These are phyloP conservation scores for Scaptomyza pallida DNA, from an alignment of 1,140 invertebrate species.

Conservation along the genomic window DNA sequence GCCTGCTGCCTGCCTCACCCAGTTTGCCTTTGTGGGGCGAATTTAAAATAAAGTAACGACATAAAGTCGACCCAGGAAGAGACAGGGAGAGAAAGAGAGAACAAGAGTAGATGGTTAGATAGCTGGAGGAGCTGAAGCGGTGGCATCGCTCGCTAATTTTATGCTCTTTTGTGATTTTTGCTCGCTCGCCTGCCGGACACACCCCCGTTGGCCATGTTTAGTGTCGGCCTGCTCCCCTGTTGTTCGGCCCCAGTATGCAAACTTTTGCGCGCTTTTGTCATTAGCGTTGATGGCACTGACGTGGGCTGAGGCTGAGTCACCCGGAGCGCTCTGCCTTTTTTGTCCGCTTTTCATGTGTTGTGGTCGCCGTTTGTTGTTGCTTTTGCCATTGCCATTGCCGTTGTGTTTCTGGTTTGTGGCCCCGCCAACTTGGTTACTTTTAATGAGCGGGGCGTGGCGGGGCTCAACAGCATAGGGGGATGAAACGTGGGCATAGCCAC, in stretches of 20 bases:
- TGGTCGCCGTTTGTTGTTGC: constrained; percentile 63
- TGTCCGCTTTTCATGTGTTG: constrained; percentile 76
- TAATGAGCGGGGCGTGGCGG: constrained; percentile 73
- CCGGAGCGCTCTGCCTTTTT: constrained; percentile 63
- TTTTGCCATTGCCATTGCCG: constrained; percentile 45
- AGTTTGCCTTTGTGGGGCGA: constrained; percentile 34
- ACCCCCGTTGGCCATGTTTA: constrained; percentile 74
- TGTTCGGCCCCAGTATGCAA: constrained; percentile 55
- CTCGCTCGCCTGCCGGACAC: constrained; percentile 64
- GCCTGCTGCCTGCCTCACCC: constrained; percentile 3
- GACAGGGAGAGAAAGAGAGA: neutral
- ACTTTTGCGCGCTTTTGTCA: constrained; percentile 79
- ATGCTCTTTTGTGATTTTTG: constrained; percentile 80
- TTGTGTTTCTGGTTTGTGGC: constrained; percentile 67
- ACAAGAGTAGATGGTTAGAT: neutral
- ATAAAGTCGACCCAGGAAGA: constrained; percentile 45
- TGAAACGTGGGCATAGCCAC: neutral
- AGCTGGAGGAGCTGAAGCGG: constrained; percentile 29
- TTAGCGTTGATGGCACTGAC: constrained; percentile 75
- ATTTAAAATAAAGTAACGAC: constrained; percentile 72
- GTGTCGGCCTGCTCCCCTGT: constrained; percentile 41
- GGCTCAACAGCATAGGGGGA: neutral
- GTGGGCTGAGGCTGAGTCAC: constrained; percentile 57
- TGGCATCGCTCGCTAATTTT: constrained; percentile 72
- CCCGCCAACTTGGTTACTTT: constrained; percentile 75